Base-by-base conservation (phyloP, 2,797 vertebrate genomes). In the Aeoliscus strigatus region DNA sequence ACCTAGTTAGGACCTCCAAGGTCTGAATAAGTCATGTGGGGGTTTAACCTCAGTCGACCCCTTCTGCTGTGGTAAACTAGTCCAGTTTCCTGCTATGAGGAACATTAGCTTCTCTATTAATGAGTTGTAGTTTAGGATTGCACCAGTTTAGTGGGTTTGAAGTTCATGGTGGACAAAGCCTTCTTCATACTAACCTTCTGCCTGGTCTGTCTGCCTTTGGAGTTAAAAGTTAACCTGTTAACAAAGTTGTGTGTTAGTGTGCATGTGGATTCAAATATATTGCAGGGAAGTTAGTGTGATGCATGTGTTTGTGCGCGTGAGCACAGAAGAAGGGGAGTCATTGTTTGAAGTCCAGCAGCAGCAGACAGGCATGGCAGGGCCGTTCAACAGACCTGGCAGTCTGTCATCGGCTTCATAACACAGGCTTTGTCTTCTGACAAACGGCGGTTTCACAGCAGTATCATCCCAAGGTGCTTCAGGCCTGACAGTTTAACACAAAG, bases 281-380 rank as follows among this genome's bases (percentile, higher is more conserved):
- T 67, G 62, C 60, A 29, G 26, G 18, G 59, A 54, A 49, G 27
- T 16, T 21, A 46, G 44, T 38, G 44, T 60, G 42, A n/a, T n/a
- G n/a, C n/a, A n/a, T 34, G 23, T 45, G 27, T 29, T 39, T 55
- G 13, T 57, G 25, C 64, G 56, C 55, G 40, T 57, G 16, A 31
- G 40, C 32, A 32, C 36, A 56, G 58, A 56, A 67, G 60, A 82
- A 74, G 63, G 38, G 14, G 36, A 39, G 23, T 73, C 53, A 66
- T 80, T 79, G 72, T 81, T 57, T 43, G 49, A 14, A 11, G 12
- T 64, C 51, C n/a, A n/a, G n/a, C 60, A 62, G 59, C 31, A 42
- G 25, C 66, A 49, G 73, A 44, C 62, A 23, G n/a, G n/a, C n/a
- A n/a, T n/a, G 46, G 39, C 45, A 33, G 45, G 39, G 29, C 59